Base-by-base conservation (phyloP, 2,888 invertebrate species). In the Epirrhoe tristata region DNA sequence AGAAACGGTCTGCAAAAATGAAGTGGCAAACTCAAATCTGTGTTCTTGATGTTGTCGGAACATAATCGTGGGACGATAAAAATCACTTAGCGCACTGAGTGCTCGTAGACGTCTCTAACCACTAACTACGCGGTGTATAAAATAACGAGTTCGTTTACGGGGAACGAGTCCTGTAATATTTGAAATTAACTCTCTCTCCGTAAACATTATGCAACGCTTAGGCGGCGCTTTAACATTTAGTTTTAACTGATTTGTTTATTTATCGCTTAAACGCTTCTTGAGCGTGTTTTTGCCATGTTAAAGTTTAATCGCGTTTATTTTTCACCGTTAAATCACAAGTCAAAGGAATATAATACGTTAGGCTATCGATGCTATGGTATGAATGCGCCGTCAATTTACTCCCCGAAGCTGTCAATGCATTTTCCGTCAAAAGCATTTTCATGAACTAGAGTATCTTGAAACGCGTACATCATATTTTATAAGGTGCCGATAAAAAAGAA, bases 61-160 rank as follows among this genome's bases (percentile, higher is more conserved):
- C 83, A 83, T 89, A 89, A 91, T 90, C 87, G 86, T 81, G 72
- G 77, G 82, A 81, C 86, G 84, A 91, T 91, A 91, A 91, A 90
- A 91, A 90, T 90, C 89, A 90, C 87, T 90, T 89, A 88, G 84
- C 74, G 81, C 80, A 81, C 81, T 79, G 81, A 83, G 83, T 82
- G 84, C 82, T 82, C 82, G 77, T 77, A 85, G 81, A 85, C 79
- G 81, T 80, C 82, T 82, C 82, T 85, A 82, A 87, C 83, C 81
- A 77, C 83, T 82, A 81, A 82, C 79, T 77, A 79, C 77, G 71
- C 68, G 69, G 80, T 78, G 76, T 77, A 77, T 77, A 80, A 69
- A 64, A 77, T 82, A 83, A 83, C 81, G 76, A 77, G 74, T 77
- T 72, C 74, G 79, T 81, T 85, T 81, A 78, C 77, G 76, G 73